Conservation (phyloP, 2,797 vertebrate species). For the Jordanella pulchra region DNA sequence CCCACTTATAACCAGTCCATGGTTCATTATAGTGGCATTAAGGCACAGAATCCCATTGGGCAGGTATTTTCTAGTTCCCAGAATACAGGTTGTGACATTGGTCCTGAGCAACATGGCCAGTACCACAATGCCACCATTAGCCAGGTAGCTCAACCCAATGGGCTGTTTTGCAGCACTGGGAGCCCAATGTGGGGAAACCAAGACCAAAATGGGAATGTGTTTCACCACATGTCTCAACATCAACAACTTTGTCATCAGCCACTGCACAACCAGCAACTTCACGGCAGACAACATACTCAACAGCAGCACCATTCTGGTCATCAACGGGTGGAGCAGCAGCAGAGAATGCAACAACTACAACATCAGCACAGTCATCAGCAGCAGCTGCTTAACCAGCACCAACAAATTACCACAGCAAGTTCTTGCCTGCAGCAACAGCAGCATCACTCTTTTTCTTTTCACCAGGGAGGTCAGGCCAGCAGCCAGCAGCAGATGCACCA, state of each 20-base stretch:
- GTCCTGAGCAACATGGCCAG: slow-evolving; percentile 86
- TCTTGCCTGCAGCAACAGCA: slow-evolving; percentile 88
- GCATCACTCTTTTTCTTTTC: slow-evolving; percentile 90
- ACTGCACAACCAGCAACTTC: slow-evolving; percentile 86
- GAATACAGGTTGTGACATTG: slow-evolving; percentile 63
- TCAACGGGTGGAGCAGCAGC: slow-evolving; percentile 84
- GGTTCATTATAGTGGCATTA: slow-evolving; percentile 87
- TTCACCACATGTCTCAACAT: slow-evolving; percentile 85
- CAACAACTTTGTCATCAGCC: slow-evolving; percentile 84
- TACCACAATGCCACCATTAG: slow-evolving; percentile 87
- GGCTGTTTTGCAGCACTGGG: slow-evolving; percentile 90
- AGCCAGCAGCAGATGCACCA: slow-evolving; percentile 76
- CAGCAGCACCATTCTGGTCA: slow-evolving; percentile 75
- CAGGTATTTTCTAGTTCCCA: slow-evolving; percentile 70
- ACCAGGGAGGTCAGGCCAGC: slow-evolving; percentile 84
- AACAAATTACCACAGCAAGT: slow-evolving; percentile 85
- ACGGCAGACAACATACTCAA: slow-evolving; percentile 80
- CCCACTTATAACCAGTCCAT: slow-evolving; percentile 86
- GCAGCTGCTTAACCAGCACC: slow-evolving; percentile 80
- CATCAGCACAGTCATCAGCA: slow-evolving; percentile 70
- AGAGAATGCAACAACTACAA: slow-evolving; percentile 62
- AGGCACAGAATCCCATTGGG: slow-evolving; percentile 81
- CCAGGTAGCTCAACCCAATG: slow-evolving; percentile 87
- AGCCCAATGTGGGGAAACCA: slow-evolving; percentile 98
- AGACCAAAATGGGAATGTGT: slow-evolving; percentile 90